Evolutionary conservation across 2,888 invertebrate genomes (phyloP).

Genomic region (Allophyes oxyacanthae): DNA sequence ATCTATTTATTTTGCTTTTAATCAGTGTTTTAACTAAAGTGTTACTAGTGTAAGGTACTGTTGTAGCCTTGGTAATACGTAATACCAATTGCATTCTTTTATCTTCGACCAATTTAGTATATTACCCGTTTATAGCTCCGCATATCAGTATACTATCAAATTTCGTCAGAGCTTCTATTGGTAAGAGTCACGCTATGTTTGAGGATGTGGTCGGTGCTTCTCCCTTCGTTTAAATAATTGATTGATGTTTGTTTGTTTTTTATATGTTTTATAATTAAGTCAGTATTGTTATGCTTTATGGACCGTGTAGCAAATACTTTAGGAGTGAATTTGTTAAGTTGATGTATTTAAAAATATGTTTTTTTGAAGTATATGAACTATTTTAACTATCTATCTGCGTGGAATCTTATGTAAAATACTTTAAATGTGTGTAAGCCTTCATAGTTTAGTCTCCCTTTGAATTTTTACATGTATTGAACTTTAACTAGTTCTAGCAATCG

Average conservation of each 20-base stretch:
- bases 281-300: neutral
- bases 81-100: slow-evolving; percentile 20
- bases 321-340: too few species aligned
- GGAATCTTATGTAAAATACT: too few species aligned
- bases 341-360: too few species aligned
- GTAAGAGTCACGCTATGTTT: slow-evolving; percentile 45
- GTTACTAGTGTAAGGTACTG: too few species aligned
- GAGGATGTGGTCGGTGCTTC: slow-evolving; percentile 17
- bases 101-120: slow-evolving; percentile 25
- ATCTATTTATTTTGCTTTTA: too few species aligned
- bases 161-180: slow-evolving; percentile 26
- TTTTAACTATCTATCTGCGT: too few species aligned
- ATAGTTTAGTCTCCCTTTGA: too few species aligned
- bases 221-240: slow-evolving; percentile 20
- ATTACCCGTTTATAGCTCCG: slow-evolving; percentile 25
- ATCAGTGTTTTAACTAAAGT: neutral
- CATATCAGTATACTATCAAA: slow-evolving; percentile 39
- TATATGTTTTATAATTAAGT: slow-evolving; percentile 5
- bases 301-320: neutral
- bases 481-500: too few species aligned
- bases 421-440: too few species aligned
- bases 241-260: slow-evolving; percentile 25
- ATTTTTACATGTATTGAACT: too few species aligned
- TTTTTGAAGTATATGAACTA: too few species aligned
- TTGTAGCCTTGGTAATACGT: neutral